Evolutionary conservation across 2,797 vertebrate genomes (phyloP).

Genomic region (Craterocephalus amniculus): DNA sequence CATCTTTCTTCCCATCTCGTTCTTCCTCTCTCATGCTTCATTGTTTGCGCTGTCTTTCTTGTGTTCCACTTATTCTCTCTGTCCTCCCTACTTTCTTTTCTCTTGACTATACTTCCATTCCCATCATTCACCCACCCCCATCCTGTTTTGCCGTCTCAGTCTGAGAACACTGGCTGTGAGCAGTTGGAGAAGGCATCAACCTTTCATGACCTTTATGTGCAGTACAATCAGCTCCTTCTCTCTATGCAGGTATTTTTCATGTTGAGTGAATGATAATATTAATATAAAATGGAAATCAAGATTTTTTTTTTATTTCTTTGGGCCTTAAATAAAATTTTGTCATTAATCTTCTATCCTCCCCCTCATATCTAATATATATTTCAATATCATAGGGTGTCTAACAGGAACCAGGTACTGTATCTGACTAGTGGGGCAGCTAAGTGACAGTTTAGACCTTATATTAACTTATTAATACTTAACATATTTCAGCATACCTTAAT

Average conservation of each 20-base stretch:
- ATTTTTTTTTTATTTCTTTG: too few species aligned
- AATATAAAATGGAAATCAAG: slow-evolving; percentile 16
- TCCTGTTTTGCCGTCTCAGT: background rate
- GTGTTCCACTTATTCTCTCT: slow-evolving; percentile 12
- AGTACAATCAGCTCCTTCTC: slow-evolving; percentile 30
- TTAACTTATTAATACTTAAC: too few species aligned
- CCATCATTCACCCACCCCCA: background rate
- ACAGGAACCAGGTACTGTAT: slow-evolving; percentile 7
- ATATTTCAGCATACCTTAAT: too few species aligned
- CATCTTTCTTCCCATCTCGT: slow-evolving; percentile 18
- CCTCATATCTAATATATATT: background rate
- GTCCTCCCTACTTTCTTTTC: slow-evolving; percentile 8
- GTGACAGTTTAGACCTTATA: too few species aligned
- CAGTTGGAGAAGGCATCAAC: slow-evolving; percentile 62
- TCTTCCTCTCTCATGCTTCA: slow-evolving; percentile 6
- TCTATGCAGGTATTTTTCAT: slow-evolving; percentile 43
- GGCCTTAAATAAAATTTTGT: slow-evolving; percentile 7
- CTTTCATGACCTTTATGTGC: slow-evolving; percentile 74
- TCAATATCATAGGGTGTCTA: background rate
- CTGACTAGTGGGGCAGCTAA: too few species aligned
- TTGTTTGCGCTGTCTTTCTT: background rate
- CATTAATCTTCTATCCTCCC: background rate
- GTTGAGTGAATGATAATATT: slow-evolving; percentile 53
- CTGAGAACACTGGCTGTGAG: slow-evolving; percentile 53
- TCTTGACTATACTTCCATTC: slow-evolving; percentile 7